Evolutionary conservation across 2,113 vertebrate genomes (phyloP).

Genomic region (Cynoglossus semilaevis): DNA sequence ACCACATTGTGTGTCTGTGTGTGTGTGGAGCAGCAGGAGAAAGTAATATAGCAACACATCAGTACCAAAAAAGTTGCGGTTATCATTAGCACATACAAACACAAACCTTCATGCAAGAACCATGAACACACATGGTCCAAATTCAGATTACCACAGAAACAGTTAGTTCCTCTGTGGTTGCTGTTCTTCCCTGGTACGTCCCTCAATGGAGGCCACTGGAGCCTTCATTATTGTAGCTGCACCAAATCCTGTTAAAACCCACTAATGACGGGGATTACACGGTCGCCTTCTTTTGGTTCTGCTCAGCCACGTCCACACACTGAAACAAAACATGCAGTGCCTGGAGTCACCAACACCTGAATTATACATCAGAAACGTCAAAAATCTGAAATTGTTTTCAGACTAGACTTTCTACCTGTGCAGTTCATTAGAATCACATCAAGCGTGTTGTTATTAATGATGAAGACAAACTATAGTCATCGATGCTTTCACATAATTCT

Average conservation of each 20-base stretch:
- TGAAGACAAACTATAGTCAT: no score
- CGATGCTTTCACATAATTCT: no score
- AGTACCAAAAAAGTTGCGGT: conserved; percentile 39
- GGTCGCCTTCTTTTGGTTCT: conserved; percentile 53
- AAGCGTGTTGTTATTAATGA: no score
- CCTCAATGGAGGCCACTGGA: conserved; percentile 66
- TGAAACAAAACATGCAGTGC: conserved; percentile 41
- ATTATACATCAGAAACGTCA: neutral
- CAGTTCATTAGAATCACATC: no score
- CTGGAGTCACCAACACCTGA: conserved; percentile 41
- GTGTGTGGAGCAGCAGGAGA: conserved; percentile 13
- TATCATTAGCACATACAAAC: conserved; percentile 35
- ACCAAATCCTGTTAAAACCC: conserved; percentile 77
- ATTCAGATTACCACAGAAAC: conserved; percentile 58
- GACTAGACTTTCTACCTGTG: no score
- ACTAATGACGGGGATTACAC: conserved; percentile 76
- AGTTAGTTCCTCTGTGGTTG: conserved; percentile 52
- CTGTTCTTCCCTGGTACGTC: conserved; percentile 59
- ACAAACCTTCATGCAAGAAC: conserved; percentile 24
- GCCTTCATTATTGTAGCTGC: conserved; percentile 69
- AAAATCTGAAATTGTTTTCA: no score
- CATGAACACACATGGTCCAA: conserved; percentile 27
- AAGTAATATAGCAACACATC: conserved; percentile 19
- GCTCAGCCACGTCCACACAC: conserved; percentile 52
- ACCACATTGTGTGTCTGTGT: conserved; percentile 41